Base-by-base conservation (phyloP, 2,113 vertebrate genomes). In the Protobothrops mucrosquamatus region DNA sequence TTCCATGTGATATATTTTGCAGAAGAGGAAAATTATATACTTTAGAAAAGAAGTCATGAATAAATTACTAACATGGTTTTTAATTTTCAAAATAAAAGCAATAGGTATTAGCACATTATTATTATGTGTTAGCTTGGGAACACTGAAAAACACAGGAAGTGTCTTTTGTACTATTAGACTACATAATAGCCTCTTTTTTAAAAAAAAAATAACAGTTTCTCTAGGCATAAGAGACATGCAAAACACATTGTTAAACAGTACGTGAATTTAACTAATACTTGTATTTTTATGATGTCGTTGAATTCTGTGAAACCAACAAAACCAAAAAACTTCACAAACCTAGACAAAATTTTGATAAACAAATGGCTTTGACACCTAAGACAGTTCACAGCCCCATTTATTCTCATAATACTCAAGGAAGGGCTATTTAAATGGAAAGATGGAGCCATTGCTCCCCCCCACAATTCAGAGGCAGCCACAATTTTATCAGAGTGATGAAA, bases 1-100 rank as follows among this genome's bases (percentile, higher is more conserved):
- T 98, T 97, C 97, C 95, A 96, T 97, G 95, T 94, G 95, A 93
- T 97, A 96, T 93, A 96, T 97, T 94, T 95, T 94, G 90, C 59
- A 95, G 39, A 95, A 93, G 93, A 95, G 55, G 26, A 90, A 23
- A 90, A 93, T 39, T 90, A 48, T 87, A 26, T 54, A 86, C 56
- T 90, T n/a, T 87, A 26, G 97, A 94, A 95, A 95, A 97, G 96
- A 96, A 96, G 92, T 92, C 90, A 93, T 96, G 96, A 96, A 97
- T 96, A 96, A 97, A 97, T 96, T 96, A 96, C 96, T 96, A 96
- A 96, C 95, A 95, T 94, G 94, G 94, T 94, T 96, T 96, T 87
- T 90, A 90, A 90, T 93, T 90, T 96, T 96, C 95, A 81, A 95
- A 95, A 93, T 93, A 95, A 95, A 95, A 95, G 95, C 95, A 97